phyloP scores from a whole-genome alignment of 2,888 invertebrate genomes.

The Ennomos erosarius region DNA sequence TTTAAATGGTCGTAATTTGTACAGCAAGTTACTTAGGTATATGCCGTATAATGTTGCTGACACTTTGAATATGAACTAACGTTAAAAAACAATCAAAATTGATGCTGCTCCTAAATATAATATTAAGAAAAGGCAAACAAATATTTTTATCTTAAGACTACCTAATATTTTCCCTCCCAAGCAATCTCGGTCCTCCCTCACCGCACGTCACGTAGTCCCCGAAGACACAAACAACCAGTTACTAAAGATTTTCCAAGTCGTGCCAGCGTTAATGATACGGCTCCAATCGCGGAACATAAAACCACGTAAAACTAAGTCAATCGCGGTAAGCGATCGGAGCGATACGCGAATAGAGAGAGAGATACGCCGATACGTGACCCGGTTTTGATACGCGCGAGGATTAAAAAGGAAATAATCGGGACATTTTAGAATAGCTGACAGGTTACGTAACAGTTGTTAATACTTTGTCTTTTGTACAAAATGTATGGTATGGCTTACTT shows the following conservation, averaged over 20 bases:
- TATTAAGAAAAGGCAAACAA: not conserved
- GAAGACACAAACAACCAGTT: slow-evolving; percentile 25
- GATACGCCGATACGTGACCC: slow-evolving; percentile 30
- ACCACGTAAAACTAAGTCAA: slow-evolving; percentile 55
- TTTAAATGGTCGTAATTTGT: too few relatives aligned
- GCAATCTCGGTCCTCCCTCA: slow-evolving; percentile 1
- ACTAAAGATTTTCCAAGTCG: slow-evolving; percentile 31
- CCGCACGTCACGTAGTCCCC: slow-evolving; percentile 21
- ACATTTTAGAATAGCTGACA: slow-evolving; percentile 8
- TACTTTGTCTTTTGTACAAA: not conserved
- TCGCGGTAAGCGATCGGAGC: slow-evolving; percentile 29
- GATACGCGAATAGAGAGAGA: slow-evolving; percentile 25
- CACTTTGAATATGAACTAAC: too few relatives aligned
- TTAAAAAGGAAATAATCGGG: slow-evolving; percentile 26
- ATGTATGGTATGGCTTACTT: too few relatives aligned
- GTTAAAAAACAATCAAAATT: not conserved
- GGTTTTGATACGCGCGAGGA: slow-evolving; percentile 19
- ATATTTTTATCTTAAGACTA: slow-evolving; percentile 6
- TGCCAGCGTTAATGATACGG: slow-evolving; percentile 32
- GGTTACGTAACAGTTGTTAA: slow-evolving; percentile 1
- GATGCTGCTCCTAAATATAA: too few relatives aligned
- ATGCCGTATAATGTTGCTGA: too few relatives aligned
- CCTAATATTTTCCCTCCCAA: not conserved
- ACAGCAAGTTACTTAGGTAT: too few relatives aligned
- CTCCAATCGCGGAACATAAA: slow-evolving; percentile 33